phyloP scores from a whole-genome alignment of 2,888 invertebrate species.

The Spodoptera picta region DNA sequence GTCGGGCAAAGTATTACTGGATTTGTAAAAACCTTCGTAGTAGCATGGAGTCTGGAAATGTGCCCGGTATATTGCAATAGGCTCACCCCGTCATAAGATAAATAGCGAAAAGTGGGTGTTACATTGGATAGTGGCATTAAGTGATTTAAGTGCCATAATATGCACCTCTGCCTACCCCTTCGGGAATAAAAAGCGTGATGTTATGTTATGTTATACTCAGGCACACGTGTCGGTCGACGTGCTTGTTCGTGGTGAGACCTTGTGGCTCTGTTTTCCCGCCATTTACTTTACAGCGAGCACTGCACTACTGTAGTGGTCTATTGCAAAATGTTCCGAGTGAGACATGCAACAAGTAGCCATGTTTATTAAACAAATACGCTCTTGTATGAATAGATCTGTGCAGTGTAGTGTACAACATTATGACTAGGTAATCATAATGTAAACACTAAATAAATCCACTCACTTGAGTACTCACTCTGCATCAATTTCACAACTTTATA shows the following conservation, averaged over 20 bases:
- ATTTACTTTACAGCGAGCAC: slow-evolving; percentile 48
- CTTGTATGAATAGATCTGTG: slow-evolving; percentile 2
- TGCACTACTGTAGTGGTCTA: slow-evolving; percentile 49
- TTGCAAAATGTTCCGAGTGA: slow-evolving; percentile 66
- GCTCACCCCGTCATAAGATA: too few species aligned
- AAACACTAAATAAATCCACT: slow-evolving; percentile 5
- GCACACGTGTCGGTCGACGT: slow-evolving; percentile 13
- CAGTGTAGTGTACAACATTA: slow-evolving; percentile 1
- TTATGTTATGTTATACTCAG: too few species aligned
- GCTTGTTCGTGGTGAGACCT: slow-evolving; percentile 45
- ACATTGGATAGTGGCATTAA: too few species aligned
- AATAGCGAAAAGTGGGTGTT: too few species aligned
- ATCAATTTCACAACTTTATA: not conserved
- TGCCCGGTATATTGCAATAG: too few species aligned
- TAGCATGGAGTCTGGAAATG: too few species aligned
- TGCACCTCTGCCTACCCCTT: too few species aligned
- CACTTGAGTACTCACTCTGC: not conserved
- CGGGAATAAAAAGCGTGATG: too few species aligned
- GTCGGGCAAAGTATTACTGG: too few species aligned
- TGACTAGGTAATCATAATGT: not conserved
- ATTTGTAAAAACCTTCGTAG: too few species aligned
- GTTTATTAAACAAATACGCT: slow-evolving; percentile 43
- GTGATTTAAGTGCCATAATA: too few species aligned
- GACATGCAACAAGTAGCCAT: slow-evolving; percentile 48
- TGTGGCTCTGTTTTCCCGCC: slow-evolving; percentile 62